Evolutionary conservation across 1,140 invertebrate genomes (phyloP).

Genomic region (Danaus melanippus): DNA sequence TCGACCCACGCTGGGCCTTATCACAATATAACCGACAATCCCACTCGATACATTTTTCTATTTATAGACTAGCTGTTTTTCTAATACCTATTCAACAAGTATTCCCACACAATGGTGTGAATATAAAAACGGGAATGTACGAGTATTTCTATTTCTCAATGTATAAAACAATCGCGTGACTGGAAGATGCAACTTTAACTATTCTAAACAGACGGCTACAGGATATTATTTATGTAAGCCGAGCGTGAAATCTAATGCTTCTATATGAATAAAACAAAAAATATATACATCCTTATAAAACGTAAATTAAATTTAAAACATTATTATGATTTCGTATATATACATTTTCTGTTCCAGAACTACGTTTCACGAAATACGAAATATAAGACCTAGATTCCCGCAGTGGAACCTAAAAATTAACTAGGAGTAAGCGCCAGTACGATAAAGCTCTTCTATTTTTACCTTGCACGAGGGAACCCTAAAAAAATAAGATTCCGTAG

Average conservation of each 20-base stretch:
- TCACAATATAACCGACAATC: not conserved
- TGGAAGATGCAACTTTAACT: constrained; percentile 5
- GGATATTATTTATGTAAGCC: constrained; percentile 8
- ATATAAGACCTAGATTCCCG: too few species aligned
- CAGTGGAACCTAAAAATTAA: constrained; percentile 6
- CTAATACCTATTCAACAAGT: not conserved
- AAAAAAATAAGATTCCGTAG: constrained; percentile 25
- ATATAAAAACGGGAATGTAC: too few species aligned
- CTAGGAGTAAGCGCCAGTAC: constrained; percentile 7
- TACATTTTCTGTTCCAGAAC: not conserved
- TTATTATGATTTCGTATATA: constrained; percentile 4
- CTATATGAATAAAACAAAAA: too few species aligned
- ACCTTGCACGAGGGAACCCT: constrained; percentile 17
- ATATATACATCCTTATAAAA: too few species aligned
- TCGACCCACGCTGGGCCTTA: not conserved
- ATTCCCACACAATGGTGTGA: too few species aligned
- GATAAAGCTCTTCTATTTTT: constrained; percentile 5
- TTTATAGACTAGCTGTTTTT: not conserved
- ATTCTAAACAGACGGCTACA: constrained; percentile 8
- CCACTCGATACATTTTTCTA: not conserved
- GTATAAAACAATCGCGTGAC: constrained; percentile 21
- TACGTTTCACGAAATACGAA: too few species aligned
- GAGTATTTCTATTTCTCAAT: constrained; percentile 15
- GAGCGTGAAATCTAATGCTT: constrained; percentile 8
- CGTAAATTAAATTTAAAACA: too few species aligned